These are phyloP conservation scores for Takifugu bimaculatus DNA, from an alignment of 2,113 vertebrate species.

Conservation along the genomic window DNA sequence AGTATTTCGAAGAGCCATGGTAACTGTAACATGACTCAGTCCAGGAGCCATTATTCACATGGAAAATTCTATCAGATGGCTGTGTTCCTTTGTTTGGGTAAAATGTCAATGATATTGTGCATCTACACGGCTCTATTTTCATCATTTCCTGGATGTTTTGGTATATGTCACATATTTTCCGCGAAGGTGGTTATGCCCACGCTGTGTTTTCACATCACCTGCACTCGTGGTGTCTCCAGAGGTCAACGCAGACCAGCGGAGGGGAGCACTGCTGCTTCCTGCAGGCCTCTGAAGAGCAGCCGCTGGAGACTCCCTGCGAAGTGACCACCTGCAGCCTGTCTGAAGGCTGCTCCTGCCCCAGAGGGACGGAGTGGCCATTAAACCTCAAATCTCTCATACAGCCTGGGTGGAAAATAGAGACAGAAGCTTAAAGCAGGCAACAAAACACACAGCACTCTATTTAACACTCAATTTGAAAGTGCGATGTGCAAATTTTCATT, in stretches of 20 bases:
- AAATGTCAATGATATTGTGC: too few relatives aligned
- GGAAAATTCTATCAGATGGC: too few relatives aligned
- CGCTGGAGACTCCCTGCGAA: slow-evolving; percentile 74
- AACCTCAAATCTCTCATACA: slow-evolving; percentile 84
- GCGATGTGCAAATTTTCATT: too few relatives aligned
- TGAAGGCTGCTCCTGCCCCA: slow-evolving; percentile 68
- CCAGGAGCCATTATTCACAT: too few relatives aligned
- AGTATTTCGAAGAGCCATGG: neutral
- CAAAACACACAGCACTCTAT: too few relatives aligned
- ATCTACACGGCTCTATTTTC: too few relatives aligned
- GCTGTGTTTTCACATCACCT: slow-evolving; percentile 70
- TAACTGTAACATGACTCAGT: neutral
- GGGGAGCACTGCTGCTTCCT: slow-evolving; percentile 79
- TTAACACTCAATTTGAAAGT: too few relatives aligned
- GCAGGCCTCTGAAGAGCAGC: slow-evolving; percentile 84
- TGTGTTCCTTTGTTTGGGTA: too few relatives aligned
- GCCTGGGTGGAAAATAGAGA: slow-evolving; percentile 61
- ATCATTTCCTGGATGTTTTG: too few relatives aligned
- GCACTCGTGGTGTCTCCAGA: slow-evolving; percentile 88
- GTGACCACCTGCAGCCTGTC: slow-evolving; percentile 77
- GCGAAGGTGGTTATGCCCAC: neutral
- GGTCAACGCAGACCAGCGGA: slow-evolving; percentile 81
- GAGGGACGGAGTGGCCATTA: slow-evolving; percentile 76
- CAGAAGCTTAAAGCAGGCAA: neutral
- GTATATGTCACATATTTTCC: too few relatives aligned